phyloP scores from a whole-genome alignment of 2,113 vertebrate species.

The Callaeas wilsoni region DNA sequence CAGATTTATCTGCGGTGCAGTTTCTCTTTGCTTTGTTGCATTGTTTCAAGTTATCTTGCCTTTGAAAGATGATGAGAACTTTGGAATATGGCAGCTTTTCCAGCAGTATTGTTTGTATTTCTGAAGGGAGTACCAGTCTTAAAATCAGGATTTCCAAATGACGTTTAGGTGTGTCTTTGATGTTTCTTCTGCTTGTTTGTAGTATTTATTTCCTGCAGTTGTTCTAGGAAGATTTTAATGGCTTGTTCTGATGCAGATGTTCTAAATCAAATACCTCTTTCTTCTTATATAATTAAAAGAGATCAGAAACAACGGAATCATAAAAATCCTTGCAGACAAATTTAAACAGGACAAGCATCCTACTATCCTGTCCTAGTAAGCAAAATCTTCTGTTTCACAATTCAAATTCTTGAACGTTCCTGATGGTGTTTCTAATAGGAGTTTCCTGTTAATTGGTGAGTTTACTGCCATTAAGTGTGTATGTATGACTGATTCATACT shows the following conservation, averaged over 20 bases:
- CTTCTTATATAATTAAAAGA: not conserved
- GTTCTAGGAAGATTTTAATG: not conserved
- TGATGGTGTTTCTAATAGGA: not conserved
- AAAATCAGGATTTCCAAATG: not conserved
- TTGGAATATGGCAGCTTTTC: not conserved
- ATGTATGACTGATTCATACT: not conserved
- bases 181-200: not conserved
- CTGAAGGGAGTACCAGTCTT: not conserved
- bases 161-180: not conserved
- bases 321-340: not conserved
- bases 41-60: not conserved
- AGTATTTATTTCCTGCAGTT: not conserved
- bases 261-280: not conserved
- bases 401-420: not conserved
- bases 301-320: fast-evolving
- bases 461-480: not conserved
- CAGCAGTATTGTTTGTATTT: not conserved
- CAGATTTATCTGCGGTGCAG: not conserved
- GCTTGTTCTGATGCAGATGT: not conserved
- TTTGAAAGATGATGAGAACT: not conserved
- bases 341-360: not conserved
- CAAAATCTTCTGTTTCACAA: not conserved
- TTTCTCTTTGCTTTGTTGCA: not conserved
- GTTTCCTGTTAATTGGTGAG: not conserved
- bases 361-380: not conserved